These are phyloP conservation scores for Cacoxenus indagator DNA, from an alignment of 2,888 invertebrate species.

Conservation along the genomic window DNA sequence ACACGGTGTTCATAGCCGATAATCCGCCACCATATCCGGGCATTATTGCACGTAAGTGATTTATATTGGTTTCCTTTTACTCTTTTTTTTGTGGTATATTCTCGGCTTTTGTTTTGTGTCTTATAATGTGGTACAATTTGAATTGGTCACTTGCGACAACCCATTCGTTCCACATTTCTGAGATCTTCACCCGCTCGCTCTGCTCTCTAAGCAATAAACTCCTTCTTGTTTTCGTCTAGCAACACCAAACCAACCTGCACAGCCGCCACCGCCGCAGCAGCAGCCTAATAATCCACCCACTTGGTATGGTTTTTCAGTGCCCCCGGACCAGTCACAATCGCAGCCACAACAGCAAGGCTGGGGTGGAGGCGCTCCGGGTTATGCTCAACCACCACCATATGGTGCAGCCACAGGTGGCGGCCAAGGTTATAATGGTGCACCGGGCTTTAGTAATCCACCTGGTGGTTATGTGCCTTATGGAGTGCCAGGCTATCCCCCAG, in stretches of 20 bases:
- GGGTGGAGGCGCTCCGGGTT: constrained; percentile 52
- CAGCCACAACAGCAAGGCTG: constrained; percentile 47
- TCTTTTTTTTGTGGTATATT: constrained; percentile 8
- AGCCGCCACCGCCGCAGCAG: constrained; percentile 42
- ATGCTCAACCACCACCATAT: constrained; percentile 56
- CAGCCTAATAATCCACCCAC: constrained; percentile 46
- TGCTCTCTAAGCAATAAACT: constrained; percentile 29
- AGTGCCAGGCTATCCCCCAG: constrained; percentile 33
- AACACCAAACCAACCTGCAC: constrained; percentile 39
- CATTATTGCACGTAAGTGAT: constrained; percentile 74
- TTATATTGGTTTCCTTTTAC: neutral
- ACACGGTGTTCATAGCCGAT: constrained; percentile 90
- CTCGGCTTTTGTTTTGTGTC: constrained; percentile 66
- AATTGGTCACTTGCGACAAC: constrained; percentile 27
- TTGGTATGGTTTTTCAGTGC: constrained; percentile 67
- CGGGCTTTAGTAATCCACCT: constrained; percentile 39
- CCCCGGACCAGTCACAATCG: constrained; percentile 45
- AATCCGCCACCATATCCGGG: constrained; percentile 97
- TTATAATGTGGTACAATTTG: constrained; percentile 21
- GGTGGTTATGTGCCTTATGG: constrained; percentile 17
- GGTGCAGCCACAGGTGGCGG: constrained; percentile 43
- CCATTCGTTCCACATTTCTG: neutral
- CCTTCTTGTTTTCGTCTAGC: constrained; percentile 25
- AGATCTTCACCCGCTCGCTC: constrained; percentile 28
- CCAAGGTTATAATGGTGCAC: constrained; percentile 38